Evolutionary conservation across 2,797 vertebrate genomes (phyloP).

Genomic region (Bufotes viridis): DNA sequence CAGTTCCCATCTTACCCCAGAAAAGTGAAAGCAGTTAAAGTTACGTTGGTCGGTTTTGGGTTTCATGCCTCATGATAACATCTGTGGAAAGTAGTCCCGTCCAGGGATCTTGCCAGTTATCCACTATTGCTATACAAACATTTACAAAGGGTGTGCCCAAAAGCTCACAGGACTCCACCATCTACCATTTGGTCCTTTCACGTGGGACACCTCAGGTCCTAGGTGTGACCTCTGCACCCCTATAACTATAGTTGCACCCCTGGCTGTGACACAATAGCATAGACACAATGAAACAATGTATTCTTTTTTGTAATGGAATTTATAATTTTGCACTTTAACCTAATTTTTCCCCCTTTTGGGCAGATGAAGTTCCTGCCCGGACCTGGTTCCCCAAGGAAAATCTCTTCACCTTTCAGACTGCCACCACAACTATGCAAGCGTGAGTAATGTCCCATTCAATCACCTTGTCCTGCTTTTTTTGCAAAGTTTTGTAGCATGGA

Average conservation of each 20-base stretch:
- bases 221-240: neutral
- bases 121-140: no score
- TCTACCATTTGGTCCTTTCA: no score
- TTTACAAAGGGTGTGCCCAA: no score
- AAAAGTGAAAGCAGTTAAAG: neutral
- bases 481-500: no score
- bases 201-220: no score
- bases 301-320: neutral
- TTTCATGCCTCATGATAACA: neutral
- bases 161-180: no score
- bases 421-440: conserved; percentile 98
- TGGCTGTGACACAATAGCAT: neutral
- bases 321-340: neutral
- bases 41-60: no score
- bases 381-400: conserved; percentile 98
- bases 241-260: neutral
- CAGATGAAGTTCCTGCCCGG: conserved; percentile 85
- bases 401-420: conserved; percentile 95
- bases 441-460: conserved; percentile 76
- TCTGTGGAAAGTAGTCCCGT: no score
- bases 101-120: no score
- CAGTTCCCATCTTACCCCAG: neutral
- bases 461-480: neutral
- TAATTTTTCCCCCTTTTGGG: conserved; percentile 61
- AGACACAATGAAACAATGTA: neutral